These are phyloP conservation scores for Perccottus glenii DNA, from an alignment of 2,113 vertebrate genomes.

Conservation along the genomic window DNA sequence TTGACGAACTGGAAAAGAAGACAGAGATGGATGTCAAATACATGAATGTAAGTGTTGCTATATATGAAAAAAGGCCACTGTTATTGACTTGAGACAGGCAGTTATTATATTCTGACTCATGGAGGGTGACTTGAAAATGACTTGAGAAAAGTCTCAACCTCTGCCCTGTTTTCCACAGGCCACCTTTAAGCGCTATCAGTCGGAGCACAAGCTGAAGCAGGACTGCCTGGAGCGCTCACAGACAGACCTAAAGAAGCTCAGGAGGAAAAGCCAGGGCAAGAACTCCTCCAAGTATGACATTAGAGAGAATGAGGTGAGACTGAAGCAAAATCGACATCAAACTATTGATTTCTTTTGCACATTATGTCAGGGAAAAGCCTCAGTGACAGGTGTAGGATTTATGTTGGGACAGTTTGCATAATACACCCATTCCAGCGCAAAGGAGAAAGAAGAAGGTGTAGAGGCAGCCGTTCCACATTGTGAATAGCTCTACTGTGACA, in stretches of 20 bases:
- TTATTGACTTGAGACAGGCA: too few species aligned
- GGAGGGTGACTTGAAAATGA: background rate
- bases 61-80: background rate
- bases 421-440: conserved; percentile 1
- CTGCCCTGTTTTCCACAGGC: conserved; percentile 79
- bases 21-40: conserved; percentile 97
- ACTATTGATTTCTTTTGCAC: background rate
- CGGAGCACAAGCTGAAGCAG: conserved; percentile 88
- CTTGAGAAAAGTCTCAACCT: background rate
- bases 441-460: background rate
- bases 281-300: conserved; percentile 88
- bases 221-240: conserved; percentile 94
- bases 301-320: conserved; percentile 91
- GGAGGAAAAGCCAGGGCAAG: conserved; percentile 93
- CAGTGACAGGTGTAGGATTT: conserved; percentile 9
- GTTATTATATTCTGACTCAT: background rate
- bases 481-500: background rate
- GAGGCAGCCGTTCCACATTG: conserved; percentile 10
- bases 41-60: conserved; percentile 88
- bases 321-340: background rate
- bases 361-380: background rate
- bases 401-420: conserved; percentile 10
- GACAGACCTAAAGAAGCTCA: conserved; percentile 92
- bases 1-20: conserved; percentile 93
- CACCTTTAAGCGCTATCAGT: conserved; percentile 94